Evolutionary conservation across 2,888 invertebrate species (phyloP), one percentile per base, ranked within the genome.

Genomic region (Norana najaformis): DNA sequence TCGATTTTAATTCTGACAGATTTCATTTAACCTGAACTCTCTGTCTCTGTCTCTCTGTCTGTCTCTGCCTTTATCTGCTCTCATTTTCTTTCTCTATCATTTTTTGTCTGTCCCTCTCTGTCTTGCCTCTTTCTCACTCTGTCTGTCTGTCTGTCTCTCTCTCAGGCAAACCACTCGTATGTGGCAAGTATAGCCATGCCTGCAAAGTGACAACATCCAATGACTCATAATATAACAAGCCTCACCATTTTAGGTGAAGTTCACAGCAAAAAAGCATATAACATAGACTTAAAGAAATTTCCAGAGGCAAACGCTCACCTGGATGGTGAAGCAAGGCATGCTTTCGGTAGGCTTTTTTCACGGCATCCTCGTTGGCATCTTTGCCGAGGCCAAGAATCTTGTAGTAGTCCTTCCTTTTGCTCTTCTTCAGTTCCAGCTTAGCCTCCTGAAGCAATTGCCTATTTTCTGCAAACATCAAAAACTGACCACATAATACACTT

Each of bases 361-460:
- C 98, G 93, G 98, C 98, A 93, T 98, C 98, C 38, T 97, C 97
- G 0, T 97, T 96, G 0, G 98, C 98, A 93, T 95, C 96, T 94
- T 97, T 97, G 4, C 96, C 96, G 30, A 99, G 96, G 11, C 98
- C 98, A 91, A 99, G 96, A 93, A 99, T 98, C 95, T 98, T 98
- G 94, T 98, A 98, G 94, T 98, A 98, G 94, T 99, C 98, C 96
- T 98, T 98, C 92, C 98, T 96, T 95, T 98, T 98, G 11, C 98
- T 98, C 94, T 96, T 97, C 94, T 98, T 98, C 91, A 98, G 95
- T 37, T 97, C 97, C 91, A 97, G 94, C 95, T 98, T 98, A 13
- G 98, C 98, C 93, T 98, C 97, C 93, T 97, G 96, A 83, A 98
- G 95, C 91, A 97, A 95, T 93, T 96, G 96, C 94, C 97, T 97